These are phyloP conservation scores for Caranx melampygus DNA, from an alignment of 2,113 vertebrate genomes.

Conservation along the genomic window DNA sequence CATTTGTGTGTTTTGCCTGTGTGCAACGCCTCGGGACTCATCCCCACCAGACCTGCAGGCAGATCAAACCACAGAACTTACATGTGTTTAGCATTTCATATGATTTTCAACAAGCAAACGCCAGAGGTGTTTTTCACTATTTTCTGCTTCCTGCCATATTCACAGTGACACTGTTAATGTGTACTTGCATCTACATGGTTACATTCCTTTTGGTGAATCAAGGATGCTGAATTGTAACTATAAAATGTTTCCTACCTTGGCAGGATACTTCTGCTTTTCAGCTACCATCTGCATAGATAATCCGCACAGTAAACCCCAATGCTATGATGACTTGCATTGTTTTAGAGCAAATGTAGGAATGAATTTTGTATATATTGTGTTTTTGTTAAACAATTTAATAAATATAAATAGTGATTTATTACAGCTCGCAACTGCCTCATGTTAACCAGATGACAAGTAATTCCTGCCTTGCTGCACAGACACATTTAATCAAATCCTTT, in stretches of 20 bases:
- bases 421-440: not conserved
- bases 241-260: no score
- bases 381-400: no score
- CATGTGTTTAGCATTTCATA: conserved; percentile 33
- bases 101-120: conserved; percentile 34
- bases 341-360: no score
- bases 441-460: not conserved
- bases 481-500: not conserved
- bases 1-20: not conserved
- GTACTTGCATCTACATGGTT: not conserved
- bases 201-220: not conserved
- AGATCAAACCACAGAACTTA: conserved; percentile 41
- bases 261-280: no score
- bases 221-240: not conserved
- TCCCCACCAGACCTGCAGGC: conserved; percentile 30
- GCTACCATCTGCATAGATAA: no score
- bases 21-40: conserved; percentile 6
- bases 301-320: no score
- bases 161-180: not conserved
- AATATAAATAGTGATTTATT: not conserved
- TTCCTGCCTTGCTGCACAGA: not conserved
- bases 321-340: no score
- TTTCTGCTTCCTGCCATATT: conserved; percentile 2
- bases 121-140: conserved; percentile 31
- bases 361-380: no score